phyloP scores from a whole-genome alignment of 2,888 invertebrate genomes.

The Cantharis rufa region DNA sequence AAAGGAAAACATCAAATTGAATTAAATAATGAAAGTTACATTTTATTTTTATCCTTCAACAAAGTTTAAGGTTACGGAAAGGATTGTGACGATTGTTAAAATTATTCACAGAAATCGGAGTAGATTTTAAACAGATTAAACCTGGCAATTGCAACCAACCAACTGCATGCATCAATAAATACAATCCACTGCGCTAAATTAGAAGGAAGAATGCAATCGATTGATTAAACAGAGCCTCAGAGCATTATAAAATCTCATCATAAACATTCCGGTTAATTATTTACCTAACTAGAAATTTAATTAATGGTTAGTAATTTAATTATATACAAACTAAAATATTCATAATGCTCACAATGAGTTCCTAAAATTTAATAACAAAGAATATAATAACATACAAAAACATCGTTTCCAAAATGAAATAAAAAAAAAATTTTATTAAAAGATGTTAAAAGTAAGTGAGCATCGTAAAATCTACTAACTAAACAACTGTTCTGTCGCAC shows the following conservation, averaged over 20 bases:
- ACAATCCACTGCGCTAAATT: background rate
- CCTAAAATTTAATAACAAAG: background rate
- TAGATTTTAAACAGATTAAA: background rate
- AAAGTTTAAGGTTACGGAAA: background rate
- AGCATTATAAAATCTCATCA: background rate
- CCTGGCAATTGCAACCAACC: background rate
- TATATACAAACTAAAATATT: conserved; percentile 3
- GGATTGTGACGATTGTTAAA: background rate
- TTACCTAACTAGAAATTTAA: conserved; percentile 1
- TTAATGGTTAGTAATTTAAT: background rate
- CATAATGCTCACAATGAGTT: background rate
- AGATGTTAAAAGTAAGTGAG: background rate
- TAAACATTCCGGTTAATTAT: background rate
- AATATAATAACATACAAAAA: background rate
- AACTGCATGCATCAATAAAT: background rate
- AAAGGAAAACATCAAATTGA: background rate
- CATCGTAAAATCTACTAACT: conserved; percentile 64
- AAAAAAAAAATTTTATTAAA: background rate
- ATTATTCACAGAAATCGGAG: background rate
- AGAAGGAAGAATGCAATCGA: background rate
- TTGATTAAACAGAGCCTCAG: background rate
- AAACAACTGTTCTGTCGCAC: conserved; percentile 87
- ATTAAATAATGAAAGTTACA: background rate
- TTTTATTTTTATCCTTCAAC: background rate
- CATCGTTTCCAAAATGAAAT: background rate